Conservation (phyloP, 37 sponge, comb jelly and placozoan genomes). For the Aplysina aerophoba region DNA sequence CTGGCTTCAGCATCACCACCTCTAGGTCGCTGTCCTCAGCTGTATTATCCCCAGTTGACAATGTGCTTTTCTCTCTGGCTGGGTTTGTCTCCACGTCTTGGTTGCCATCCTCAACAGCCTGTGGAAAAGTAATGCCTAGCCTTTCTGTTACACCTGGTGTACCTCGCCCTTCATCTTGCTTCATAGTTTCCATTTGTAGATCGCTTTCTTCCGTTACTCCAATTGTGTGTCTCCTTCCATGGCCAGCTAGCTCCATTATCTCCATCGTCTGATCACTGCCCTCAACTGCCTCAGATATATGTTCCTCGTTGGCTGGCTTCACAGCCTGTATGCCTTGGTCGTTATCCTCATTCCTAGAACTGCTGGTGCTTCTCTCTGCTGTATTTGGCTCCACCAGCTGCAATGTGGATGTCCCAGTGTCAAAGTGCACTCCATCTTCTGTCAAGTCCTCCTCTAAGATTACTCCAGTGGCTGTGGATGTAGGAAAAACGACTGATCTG, state of each 20-base stretch:
- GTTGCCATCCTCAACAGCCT: no score
- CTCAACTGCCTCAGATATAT: background rate
- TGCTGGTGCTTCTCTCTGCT: no score
- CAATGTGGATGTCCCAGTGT: background rate
- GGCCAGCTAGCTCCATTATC: background rate
- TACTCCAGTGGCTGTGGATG: background rate
- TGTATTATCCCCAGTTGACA: no score
- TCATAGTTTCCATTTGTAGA: background rate
- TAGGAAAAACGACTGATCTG: constrained; percentile 22
- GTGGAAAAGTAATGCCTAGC: no score
- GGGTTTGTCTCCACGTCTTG: no score
- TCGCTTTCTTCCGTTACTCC: background rate
- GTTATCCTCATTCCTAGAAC: no score
- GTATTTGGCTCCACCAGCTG: background rate
- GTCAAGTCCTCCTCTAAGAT: constrained; percentile 27
- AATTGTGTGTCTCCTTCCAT: no score
- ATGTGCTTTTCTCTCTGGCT: no score
- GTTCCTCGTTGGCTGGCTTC: background rate
- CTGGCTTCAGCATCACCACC: no score
- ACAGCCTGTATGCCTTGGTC: background rate
- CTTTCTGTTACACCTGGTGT: no score
- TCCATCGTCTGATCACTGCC: background rate
- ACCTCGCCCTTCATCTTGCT: background rate
- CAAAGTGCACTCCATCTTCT: background rate
- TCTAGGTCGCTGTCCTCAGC: no score